Conservation (phyloP, 1,140 invertebrate species). For the Aricia agestis region DNA sequence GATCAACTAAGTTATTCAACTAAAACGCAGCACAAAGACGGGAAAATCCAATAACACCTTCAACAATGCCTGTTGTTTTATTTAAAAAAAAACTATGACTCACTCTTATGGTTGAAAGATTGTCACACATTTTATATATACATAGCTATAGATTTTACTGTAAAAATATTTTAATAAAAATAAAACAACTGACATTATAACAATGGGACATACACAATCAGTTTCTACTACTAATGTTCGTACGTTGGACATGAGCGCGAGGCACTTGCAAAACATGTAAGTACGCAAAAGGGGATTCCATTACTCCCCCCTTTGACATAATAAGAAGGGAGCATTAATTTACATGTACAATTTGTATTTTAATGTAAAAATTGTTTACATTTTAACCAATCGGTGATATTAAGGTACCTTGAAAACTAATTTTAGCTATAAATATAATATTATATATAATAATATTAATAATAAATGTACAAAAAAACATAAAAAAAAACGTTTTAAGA, state of each 20-base stretch:
- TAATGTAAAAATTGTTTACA: too few species aligned
- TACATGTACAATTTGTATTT: too few species aligned
- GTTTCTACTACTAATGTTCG: slow-evolving; percentile 57
- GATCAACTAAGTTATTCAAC: slow-evolving; percentile 39
- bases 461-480: too few species aligned
- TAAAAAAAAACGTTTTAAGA: too few species aligned
- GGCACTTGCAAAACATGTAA: background rate
- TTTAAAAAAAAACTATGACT: too few species aligned
- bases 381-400: too few species aligned
- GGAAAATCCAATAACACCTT: slow-evolving; percentile 51
- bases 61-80: slow-evolving; percentile 44
- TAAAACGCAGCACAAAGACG: slow-evolving; percentile 61
- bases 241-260: slow-evolving; percentile 34
- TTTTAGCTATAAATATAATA: too few species aligned
- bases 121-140: background rate
- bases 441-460: too few species aligned
- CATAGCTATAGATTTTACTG: background rate
- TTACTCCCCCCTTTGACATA: too few species aligned
- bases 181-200: slow-evolving; percentile 49
- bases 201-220: slow-evolving; percentile 51
- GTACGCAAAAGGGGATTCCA: background rate
- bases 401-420: too few species aligned
- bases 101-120: background rate
- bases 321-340: too few species aligned
- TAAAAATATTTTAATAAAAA: slow-evolving; percentile 7